These are phyloP conservation scores for Melanotaenia pygmaea DNA, from an alignment of 2,797 vertebrate species.

Conservation along the genomic window DNA sequence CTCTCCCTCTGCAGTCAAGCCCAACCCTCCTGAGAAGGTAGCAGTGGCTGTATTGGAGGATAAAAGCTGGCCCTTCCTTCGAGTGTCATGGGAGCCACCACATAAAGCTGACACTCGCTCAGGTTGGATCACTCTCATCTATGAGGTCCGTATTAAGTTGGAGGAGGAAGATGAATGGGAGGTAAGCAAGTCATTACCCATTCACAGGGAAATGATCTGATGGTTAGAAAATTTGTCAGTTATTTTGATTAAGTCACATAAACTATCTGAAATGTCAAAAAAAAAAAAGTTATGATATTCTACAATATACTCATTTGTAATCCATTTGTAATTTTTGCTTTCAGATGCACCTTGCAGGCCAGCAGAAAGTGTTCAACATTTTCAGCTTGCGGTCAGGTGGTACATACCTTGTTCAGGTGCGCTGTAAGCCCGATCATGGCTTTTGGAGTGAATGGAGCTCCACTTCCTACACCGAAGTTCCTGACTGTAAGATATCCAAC, in stretches of 20 bases:
- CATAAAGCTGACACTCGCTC: slow-evolving; percentile 87
- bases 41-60: slow-evolving; percentile 80
- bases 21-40: slow-evolving; percentile 90
- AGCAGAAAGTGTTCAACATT: slow-evolving; percentile 87
- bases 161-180: slow-evolving; percentile 88
- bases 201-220: neutral
- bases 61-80: slow-evolving; percentile 81
- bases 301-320: neutral
- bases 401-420: slow-evolving; percentile 88
- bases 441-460: slow-evolving; percentile 92
- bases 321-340: slow-evolving; percentile 32
- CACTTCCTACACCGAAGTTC: slow-evolving; percentile 77
- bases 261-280: neutral
- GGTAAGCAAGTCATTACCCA: slow-evolving; percentile 68
- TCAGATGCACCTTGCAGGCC: slow-evolving; percentile 84
- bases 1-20: slow-evolving; percentile 84
- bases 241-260: neutral
- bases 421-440: slow-evolving; percentile 89
- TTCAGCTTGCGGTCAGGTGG: slow-evolving; percentile 86
- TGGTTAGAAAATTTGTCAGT: slow-evolving; percentile 9
- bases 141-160: slow-evolving; percentile 88
- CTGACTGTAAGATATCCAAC: slow-evolving; percentile 84
- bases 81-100: slow-evolving; percentile 90
- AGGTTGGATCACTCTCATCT: slow-evolving; percentile 94
- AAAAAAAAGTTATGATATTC: neutral